phyloP scores from a whole-genome alignment of 2,888 invertebrate species.

The Drosophila helvetica region DNA sequence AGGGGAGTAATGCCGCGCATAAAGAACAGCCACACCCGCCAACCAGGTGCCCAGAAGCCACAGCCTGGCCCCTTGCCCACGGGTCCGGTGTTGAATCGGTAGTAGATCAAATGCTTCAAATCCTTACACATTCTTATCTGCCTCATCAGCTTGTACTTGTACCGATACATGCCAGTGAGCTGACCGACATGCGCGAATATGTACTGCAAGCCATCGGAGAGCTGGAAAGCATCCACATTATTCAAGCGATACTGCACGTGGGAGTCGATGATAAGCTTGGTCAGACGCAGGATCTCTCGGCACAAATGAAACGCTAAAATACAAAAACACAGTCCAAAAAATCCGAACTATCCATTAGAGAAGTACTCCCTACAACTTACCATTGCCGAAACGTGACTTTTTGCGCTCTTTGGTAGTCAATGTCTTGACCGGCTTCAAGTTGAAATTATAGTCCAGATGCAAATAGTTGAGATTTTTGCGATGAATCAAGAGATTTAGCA shows the following conservation, averaged over 20 bases:
- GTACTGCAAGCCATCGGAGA: constrained; percentile 99
- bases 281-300: constrained; percentile 98
- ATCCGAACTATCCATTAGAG: background rate
- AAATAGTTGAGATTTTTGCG: constrained; percentile 99
- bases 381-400: constrained; percentile 98
- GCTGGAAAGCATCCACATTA: constrained; percentile 99
- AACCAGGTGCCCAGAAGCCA: constrained; percentile 99
- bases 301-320: constrained; percentile 97
- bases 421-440: constrained; percentile 99
- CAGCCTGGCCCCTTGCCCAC: constrained; percentile 99
- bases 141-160: constrained; percentile 99
- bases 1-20: constrained; percentile 99
- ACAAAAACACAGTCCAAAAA: background rate
- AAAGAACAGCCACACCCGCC: constrained; percentile 99
- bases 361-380: constrained; percentile 83
- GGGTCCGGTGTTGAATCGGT: constrained; percentile 99
- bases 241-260: constrained; percentile 99
- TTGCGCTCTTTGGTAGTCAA: constrained; percentile 99
- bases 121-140: constrained; percentile 99
- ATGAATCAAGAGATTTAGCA: constrained; percentile 99
- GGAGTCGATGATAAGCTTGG: constrained; percentile 99
- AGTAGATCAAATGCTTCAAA: constrained; percentile 99
- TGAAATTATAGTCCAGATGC: constrained; percentile 99
- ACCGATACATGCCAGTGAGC: constrained; percentile 99
- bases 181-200: constrained; percentile 99